Evolutionary conservation across 1,140 invertebrate species (phyloP), one percentile per base, ranked within the genome.

Genomic region (Caenorhabditis latens): DNA sequence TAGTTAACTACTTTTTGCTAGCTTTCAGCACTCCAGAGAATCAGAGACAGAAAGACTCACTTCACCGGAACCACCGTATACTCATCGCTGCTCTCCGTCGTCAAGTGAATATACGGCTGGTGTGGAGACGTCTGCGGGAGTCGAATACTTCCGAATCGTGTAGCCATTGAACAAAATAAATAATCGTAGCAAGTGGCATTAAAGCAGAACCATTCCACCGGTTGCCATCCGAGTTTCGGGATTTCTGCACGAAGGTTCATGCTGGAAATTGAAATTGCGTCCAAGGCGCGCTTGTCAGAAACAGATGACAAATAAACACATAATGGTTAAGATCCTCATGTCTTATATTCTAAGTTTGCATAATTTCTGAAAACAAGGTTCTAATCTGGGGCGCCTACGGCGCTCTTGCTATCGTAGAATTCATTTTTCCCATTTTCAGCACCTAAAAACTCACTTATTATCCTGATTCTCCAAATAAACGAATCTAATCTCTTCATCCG

Each of bases 401-500:
- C 32, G 32, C 32, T 32, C 32, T 32, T 32, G 32, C 32, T 32
- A 32, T 32, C n/a, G n/a, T 32, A 32, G 32, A 2, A 32, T 32
- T 32, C 32, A 32, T 32, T 32, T 32, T 32, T 32, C 2, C 32
- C 32, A 32, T 32, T 32, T 32, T 32, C 32, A 32, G 0, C 2
- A 32, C 32, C 32, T 32, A 32, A 32, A 32, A 32, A 19, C 82
- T 57, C 24, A 83, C 82, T 46, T 21, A 83, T 84, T 84, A 61
- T 84, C 58, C 55, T 84, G 83, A 61, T 65, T 84, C 21, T 84
- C 55, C 83, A 84, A 84, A 53, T 84, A 84, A 11, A 84, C 24
- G 19, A 84, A 84, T 42, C 83, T 24, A 14, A 84, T 84, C 21
- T 84, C 83, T 8, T 58, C 43, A 84, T 84, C 46, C 0, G 83